Percentiles rank a stretch among this genome's conserved stretches.
phyloP scores from a whole-genome alignment of 2,888 invertebrate genomes.

The Atrina japonica region DNA sequence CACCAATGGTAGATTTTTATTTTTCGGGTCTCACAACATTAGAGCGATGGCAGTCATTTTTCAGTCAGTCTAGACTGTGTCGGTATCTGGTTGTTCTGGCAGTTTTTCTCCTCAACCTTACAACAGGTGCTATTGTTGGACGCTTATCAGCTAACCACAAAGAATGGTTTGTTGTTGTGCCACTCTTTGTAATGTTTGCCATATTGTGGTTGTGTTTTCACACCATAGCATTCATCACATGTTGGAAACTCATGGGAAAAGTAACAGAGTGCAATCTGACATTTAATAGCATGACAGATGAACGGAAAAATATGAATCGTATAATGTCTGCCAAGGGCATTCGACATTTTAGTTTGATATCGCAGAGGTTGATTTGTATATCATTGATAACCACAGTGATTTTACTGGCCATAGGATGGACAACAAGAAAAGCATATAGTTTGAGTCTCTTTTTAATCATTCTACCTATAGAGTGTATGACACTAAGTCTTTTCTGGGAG shows the following conservation, averaged over 20 bases:
- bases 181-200: conserved; percentile 73
- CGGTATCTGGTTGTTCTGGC: conserved; percentile 64
- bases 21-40: conserved; percentile 72
- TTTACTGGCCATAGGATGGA: conserved; percentile 76
- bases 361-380: conserved; percentile 73
- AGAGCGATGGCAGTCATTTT: conserved; percentile 76
- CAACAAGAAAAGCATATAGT: conserved; percentile 73
- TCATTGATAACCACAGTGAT: conserved; percentile 72
- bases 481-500: conserved; percentile 76
- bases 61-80: conserved; percentile 61
- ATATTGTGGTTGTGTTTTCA: conserved; percentile 77
- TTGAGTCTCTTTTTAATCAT: conserved; percentile 71
- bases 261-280: conserved; percentile 74
- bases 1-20: conserved; percentile 75
- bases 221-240: conserved; percentile 72
- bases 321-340: conserved; percentile 79
- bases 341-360: conserved; percentile 79
- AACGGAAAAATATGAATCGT: conserved; percentile 67
- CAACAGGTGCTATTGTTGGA: conserved; percentile 67
- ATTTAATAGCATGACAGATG: conserved; percentile 58
- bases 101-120: conserved; percentile 64
- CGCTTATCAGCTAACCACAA: conserved; percentile 74
- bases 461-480: conserved; percentile 74
- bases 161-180: conserved; percentile 80
- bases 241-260: conserved; percentile 77